Conservation (phyloP, 2,888 invertebrate genomes). For the Drosophila planitibia region DNA sequence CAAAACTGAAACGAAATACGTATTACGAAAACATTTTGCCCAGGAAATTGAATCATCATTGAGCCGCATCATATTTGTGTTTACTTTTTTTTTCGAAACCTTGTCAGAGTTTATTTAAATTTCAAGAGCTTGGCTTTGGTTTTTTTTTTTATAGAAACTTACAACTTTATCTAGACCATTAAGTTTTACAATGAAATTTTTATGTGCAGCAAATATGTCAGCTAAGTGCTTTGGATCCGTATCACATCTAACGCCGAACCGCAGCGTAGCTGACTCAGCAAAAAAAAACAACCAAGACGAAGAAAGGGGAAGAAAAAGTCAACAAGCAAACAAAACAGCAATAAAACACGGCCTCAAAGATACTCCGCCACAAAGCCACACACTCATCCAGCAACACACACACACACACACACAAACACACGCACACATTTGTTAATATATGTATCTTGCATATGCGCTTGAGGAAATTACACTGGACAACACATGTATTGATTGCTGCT, state of each 20-base stretch:
- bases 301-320: slow-evolving; percentile 55
- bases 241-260: slow-evolving; percentile 64
- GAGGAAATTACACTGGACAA: slow-evolving; percentile 56
- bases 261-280: slow-evolving; percentile 68
- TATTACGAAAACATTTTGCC: slow-evolving; percentile 51
- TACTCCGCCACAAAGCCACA: slow-evolving; percentile 44
- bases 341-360: slow-evolving; percentile 73
- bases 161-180: slow-evolving; percentile 78
- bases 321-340: slow-evolving; percentile 75
- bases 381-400: slow-evolving; percentile 20
- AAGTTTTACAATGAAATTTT: slow-evolving; percentile 70
- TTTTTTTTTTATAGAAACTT: slow-evolving; percentile 16
- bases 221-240: slow-evolving; percentile 66
- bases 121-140: slow-evolving; percentile 34
- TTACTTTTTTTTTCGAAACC: slow-evolving; percentile 1
- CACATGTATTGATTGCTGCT: slow-evolving; percentile 2
- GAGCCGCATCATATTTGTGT: slow-evolving; percentile 22
- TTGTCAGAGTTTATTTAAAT: slow-evolving; percentile 58
- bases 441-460: slow-evolving; percentile 53
- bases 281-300: slow-evolving; percentile 27
- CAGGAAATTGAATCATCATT: slow-evolving; percentile 73
- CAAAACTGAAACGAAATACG: slow-evolving; percentile 45
- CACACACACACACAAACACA: not conserved
- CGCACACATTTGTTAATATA: slow-evolving; percentile 29
- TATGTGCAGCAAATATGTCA: slow-evolving; percentile 74